phyloP scores from a whole-genome alignment of 1,140 invertebrate species.

The Lucilia sericata region DNA sequence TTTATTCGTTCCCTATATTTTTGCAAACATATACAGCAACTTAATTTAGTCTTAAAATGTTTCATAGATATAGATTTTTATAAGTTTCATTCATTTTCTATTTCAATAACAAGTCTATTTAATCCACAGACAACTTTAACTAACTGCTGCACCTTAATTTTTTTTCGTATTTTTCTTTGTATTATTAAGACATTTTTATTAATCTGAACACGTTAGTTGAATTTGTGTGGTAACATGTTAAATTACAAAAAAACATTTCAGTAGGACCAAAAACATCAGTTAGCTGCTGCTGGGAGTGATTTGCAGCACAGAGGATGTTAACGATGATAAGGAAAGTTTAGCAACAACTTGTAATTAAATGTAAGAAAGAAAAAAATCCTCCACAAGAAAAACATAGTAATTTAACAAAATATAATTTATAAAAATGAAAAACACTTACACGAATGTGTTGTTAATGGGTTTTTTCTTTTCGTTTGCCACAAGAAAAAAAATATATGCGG shows the following conservation, averaged over 20 bases:
- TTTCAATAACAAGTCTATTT: slow-evolving; percentile 7
- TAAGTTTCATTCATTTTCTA: neutral
- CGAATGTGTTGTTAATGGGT: neutral
- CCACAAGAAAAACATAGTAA: neutral
- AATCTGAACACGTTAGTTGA: neutral
- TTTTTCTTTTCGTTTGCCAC: too few relatives aligned
- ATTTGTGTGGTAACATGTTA: neutral
- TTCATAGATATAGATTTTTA: neutral
- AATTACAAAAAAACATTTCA: neutral
- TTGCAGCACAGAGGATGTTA: too few relatives aligned
- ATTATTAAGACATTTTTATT: slow-evolving; percentile 7
- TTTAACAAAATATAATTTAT: neutral
- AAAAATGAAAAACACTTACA: neutral
- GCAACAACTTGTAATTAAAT: too few relatives aligned
- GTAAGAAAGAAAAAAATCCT: too few relatives aligned
- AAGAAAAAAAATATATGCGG: too few relatives aligned
- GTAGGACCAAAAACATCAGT: too few relatives aligned
- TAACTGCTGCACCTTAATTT: neutral
- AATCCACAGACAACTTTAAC: neutral
- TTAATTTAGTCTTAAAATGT: too few relatives aligned
- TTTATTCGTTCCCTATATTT: too few relatives aligned
- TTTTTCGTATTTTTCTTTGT: neutral
- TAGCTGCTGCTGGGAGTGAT: too few relatives aligned
- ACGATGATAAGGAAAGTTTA: neutral
- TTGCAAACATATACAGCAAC: too few relatives aligned